Conservation (phyloP, 2,797 vertebrate genomes). For the Chlorospingus flavigularis region DNA sequence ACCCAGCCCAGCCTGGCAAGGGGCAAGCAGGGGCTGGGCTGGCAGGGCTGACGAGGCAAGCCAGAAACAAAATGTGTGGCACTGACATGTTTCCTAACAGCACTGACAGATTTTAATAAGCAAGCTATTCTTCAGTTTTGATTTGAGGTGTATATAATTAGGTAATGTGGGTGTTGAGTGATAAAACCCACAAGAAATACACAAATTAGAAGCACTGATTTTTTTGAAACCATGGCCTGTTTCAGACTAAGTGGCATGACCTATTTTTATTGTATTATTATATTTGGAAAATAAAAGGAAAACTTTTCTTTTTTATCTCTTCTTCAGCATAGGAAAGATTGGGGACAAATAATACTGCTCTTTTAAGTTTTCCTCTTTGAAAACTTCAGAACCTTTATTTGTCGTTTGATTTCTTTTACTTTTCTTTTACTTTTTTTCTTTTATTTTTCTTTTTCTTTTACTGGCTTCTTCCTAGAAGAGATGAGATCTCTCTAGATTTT, state of each 20-base stretch:
- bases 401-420: not conserved
- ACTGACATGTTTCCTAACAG: slow-evolving; percentile 52
- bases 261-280: slow-evolving; percentile 22
- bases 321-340: not conserved
- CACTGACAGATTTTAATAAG: slow-evolving; percentile 42
- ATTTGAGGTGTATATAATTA: slow-evolving; percentile 59
- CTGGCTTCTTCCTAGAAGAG: not conserved
- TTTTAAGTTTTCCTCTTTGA: not conserved
- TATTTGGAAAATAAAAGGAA: not conserved
- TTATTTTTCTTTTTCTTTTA: not conserved
- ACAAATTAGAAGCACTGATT: slow-evolving; percentile 25
- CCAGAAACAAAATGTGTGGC: not conserved
- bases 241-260: not conserved
- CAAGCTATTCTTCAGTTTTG: slow-evolving; percentile 35
- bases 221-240: not conserved
- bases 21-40: not conserved
- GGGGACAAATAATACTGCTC: not conserved
- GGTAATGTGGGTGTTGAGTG: slow-evolving; percentile 30
- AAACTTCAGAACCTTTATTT: not conserved
- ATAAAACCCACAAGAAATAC: slow-evolving; percentile 53
- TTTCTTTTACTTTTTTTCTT: not conserved
- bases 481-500: not conserved
- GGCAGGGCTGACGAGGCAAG: not conserved
- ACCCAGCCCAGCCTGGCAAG: too few species aligned
- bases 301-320: not conserved